Conservation (phyloP, 2,888 invertebrate species). For the Acronicta alni region DNA sequence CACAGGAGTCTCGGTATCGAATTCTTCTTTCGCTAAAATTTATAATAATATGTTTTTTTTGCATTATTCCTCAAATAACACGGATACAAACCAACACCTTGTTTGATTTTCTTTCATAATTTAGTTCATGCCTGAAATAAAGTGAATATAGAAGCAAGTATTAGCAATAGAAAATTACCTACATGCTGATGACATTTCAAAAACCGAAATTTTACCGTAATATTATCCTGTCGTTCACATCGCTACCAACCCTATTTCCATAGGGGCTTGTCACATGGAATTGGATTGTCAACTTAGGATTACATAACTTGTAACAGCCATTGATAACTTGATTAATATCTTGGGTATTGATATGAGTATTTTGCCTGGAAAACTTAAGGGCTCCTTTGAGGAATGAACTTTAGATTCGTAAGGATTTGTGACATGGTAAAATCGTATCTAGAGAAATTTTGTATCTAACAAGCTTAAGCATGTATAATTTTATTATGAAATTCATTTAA, state of each 20-base stretch:
- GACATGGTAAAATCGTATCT: background rate
- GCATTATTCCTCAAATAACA: too few relatives aligned
- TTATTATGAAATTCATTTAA: too few relatives aligned
- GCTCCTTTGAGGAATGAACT: constrained; percentile 24
- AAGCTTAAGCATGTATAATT: too few relatives aligned
- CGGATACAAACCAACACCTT: too few relatives aligned
- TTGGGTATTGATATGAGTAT: constrained; percentile 31
- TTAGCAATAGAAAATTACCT: too few relatives aligned
- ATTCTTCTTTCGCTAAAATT: too few relatives aligned
- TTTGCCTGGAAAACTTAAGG: constrained; percentile 23
- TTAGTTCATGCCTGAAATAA: too few relatives aligned
- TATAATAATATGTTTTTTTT: too few relatives aligned
- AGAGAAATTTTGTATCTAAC: background rate
- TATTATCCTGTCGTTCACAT: constrained; percentile 5
- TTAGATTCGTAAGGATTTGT: background rate
- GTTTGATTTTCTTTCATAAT: too few relatives aligned
- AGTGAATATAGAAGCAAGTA: too few relatives aligned
- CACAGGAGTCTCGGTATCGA: too few relatives aligned
- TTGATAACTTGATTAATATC: constrained; percentile 53
- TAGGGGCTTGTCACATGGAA: constrained; percentile 63
- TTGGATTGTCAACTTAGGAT: constrained; percentile 68
- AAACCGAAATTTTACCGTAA: constrained; percentile 2
- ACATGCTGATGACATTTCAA: too few relatives aligned
- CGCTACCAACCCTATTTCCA: constrained; percentile 38
- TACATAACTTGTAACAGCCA: constrained; percentile 50